Evolutionary conservation across 2,113 vertebrate species (phyloP), one percentile per base, ranked within the genome.

Genomic region (Gasterosteus aculeatus): DNA sequence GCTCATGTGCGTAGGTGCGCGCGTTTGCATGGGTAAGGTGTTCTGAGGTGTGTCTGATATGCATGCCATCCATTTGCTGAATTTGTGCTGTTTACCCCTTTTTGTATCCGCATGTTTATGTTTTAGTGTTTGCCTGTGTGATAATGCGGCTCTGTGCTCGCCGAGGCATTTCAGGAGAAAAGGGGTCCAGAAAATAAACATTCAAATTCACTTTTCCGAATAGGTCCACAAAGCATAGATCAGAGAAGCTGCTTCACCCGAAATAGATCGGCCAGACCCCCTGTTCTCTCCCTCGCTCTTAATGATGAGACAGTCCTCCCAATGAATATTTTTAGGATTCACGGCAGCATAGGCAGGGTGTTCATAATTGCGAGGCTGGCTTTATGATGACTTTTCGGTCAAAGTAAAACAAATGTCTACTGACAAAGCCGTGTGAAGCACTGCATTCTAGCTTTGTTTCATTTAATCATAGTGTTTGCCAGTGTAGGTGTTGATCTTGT

Each of bases 231-330:
- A 74, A 78, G 80, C 72, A 71, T 84, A 61, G 46, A 77, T 81
- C 75, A 81, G 81, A 87, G 80, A 74, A 78, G 67, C 89, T 47
- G 69, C 61, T 72, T 82, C 75, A 79, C 84, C 87, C 69, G 84
- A 87, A 93, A 90, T 91, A 91, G 81, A 91, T 82, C 19, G 33
- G 69, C 71, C 87, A 73, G 72, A 73, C 22, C 82, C 79, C n/a
- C 75, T 9, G 15, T n/a, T 81, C 60, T 59, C 18, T 63, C 62
- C 51, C 72, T 64, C 49, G 16, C 54, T 69, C 46, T 26, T 70
- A 75, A 61, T 75, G 75, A 91, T 75, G 86, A 88, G 84, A 78
- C 39, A 65, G 53, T 29, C 46, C 72, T 87, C 80, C 73, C 80
- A 47, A 79, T 80, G 74, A 87, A 82, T 78, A 86, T 84, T 88